A percentile compares a stretch with the other conserved stretches of the same genome.
These are phyloP conservation scores for Salmo trutta DNA, from an alignment of 2,797 vertebrate genomes.

Conservation along the genomic window DNA sequence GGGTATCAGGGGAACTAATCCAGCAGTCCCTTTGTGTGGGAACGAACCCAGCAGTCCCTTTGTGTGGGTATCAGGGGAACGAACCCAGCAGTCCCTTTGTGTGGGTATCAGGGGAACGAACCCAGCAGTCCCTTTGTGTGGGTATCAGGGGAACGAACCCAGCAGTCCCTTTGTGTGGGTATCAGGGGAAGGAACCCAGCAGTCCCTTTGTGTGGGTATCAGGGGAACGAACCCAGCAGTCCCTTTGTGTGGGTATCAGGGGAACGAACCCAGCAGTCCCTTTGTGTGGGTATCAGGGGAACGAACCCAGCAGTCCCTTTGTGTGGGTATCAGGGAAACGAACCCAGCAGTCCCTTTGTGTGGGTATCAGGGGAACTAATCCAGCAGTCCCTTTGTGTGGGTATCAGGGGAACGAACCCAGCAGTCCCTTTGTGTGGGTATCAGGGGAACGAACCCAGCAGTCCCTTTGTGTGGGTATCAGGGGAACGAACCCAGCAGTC, in stretches of 20 bases:
- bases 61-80: not conserved
- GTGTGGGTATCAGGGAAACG: not conserved
- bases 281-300: too few relatives aligned
- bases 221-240: not conserved
- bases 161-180: too few relatives aligned
- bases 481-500: too few relatives aligned
- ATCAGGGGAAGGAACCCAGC: not conserved
- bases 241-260: not conserved
- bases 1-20: not conserved
- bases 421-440: not conserved
- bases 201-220: not conserved
- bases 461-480: not conserved
- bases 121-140: not conserved
- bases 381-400: not conserved
- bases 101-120: not conserved
- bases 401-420: not conserved
- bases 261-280: too few relatives aligned
- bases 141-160: not conserved
- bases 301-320: not conserved
- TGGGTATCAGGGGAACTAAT: too few relatives aligned
- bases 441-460: not conserved
- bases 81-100: conserved; percentile 1
- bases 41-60: not conserved
- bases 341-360: too few relatives aligned
- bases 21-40: not conserved